phyloP scores from a whole-genome alignment of 2,888 invertebrate genomes.

The Chloromyia formosa region DNA sequence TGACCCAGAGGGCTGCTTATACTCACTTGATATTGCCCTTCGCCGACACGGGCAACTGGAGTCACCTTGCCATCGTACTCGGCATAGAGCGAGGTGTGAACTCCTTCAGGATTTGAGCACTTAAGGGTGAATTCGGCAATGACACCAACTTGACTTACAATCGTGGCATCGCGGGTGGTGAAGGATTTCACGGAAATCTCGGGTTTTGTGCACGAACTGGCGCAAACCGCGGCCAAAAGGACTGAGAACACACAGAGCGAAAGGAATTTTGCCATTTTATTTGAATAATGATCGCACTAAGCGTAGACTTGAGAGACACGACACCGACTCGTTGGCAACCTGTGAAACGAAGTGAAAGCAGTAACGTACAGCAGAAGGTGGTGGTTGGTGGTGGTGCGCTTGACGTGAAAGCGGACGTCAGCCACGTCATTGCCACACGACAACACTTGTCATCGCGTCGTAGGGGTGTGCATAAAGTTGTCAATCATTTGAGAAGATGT shows the following conservation, averaged over 20 bases:
- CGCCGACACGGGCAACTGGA: slow-evolving; percentile 81
- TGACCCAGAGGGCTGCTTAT: background rate
- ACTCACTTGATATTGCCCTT: slow-evolving; percentile 85
- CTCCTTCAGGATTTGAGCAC: slow-evolving; percentile 74
- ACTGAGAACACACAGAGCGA: slow-evolving; percentile 3
- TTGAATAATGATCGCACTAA: background rate
- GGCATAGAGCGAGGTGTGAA: slow-evolving; percentile 83
- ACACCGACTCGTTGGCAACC: slow-evolving; percentile 35
- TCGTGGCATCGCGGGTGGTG: slow-evolving; percentile 91
- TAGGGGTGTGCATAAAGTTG: background rate
- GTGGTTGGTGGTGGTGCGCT: background rate
- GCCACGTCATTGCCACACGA: slow-evolving; percentile 43
- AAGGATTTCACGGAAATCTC: slow-evolving; percentile 81
- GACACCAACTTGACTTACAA: slow-evolving; percentile 89
- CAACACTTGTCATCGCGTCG: background rate
- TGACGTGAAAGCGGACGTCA: slow-evolving; percentile 1
- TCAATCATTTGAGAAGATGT: too few relatives aligned
- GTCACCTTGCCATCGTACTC: slow-evolving; percentile 87
- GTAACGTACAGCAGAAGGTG: background rate
- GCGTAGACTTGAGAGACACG: background rate
- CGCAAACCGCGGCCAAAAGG: slow-evolving; percentile 52
- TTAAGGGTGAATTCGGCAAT: slow-evolving; percentile 88
- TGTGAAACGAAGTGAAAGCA: slow-evolving; percentile 31
- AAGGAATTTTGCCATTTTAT: slow-evolving; percentile 21
- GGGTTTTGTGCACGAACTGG: slow-evolving; percentile 68